Evolutionary conservation across 2,113 vertebrate genomes (phyloP).

Genomic region (Dasyornis broadbenti): DNA sequence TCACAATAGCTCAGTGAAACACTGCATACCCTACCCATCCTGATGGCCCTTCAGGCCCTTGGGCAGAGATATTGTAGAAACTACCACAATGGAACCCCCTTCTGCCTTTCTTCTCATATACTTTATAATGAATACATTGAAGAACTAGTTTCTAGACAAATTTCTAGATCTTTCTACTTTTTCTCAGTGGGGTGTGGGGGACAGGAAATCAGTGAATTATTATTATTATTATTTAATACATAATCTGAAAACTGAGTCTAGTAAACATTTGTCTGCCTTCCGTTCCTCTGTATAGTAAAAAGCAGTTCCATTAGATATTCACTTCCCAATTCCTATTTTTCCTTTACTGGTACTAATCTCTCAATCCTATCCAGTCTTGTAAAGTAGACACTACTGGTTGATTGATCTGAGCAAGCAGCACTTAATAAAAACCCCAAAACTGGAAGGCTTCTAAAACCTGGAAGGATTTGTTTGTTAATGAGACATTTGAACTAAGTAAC

Average conservation of each 20-base stretch:
- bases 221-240: background rate
- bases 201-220: background rate
- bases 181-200: background rate
- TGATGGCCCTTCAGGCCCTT: background rate
- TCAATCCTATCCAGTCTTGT: background rate
- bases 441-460: background rate
- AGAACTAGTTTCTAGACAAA: background rate
- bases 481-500: background rate
- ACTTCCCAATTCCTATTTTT: background rate
- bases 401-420: background rate
- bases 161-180: background rate
- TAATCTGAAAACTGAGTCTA: background rate
- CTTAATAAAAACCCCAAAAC: background rate
- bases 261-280: background rate
- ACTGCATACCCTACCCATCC: background rate
- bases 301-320: background rate
- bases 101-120: background rate
- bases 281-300: background rate
- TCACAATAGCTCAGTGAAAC: background rate
- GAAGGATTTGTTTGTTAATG: background rate
- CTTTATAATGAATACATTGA: background rate
- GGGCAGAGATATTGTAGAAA: background rate
- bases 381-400: background rate
- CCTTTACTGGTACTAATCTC: background rate
- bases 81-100: accelerated